Percentiles rank a stretch among this genome's conserved stretches.
Conservation (phyloP, 2,113 vertebrate species). For the Synchiropus splendidus region DNA sequence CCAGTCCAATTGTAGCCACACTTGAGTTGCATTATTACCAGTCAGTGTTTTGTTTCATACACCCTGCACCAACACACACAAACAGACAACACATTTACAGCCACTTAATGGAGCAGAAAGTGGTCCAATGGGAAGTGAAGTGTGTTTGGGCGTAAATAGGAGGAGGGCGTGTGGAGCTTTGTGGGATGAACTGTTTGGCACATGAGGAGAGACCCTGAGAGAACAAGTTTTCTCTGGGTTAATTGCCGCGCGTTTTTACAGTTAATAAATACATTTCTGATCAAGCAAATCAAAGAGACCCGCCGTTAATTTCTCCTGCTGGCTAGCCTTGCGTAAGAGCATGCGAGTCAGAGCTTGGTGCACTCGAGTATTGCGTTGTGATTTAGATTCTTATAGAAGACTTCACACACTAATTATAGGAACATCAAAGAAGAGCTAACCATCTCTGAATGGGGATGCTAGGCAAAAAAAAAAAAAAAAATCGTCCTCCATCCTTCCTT, state of each 20-base stretch:
- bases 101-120: slow-evolving; percentile 65
- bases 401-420: slow-evolving; percentile 70
- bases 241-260: slow-evolving; percentile 68
- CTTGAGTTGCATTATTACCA: too few species aligned
- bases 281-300: slow-evolving; percentile 69
- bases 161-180: slow-evolving; percentile 32
- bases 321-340: slow-evolving; percentile 41
- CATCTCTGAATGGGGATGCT: slow-evolving; percentile 58
- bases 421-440: slow-evolving; percentile 69
- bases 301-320: slow-evolving; percentile 60
- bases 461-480: too few species aligned
- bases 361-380: slow-evolving; percentile 63
- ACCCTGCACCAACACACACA: slow-evolving; percentile 1
- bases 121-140: slow-evolving; percentile 39
- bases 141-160: slow-evolving; percentile 21
- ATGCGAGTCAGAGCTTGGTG: slow-evolving; percentile 57
- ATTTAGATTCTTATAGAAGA: slow-evolving; percentile 68
- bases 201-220: slow-evolving; percentile 64
- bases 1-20: too few species aligned
- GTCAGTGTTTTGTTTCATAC: slow-evolving; percentile 3
- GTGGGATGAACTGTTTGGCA: slow-evolving; percentile 66
- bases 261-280: slow-evolving; percentile 75
- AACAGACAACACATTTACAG: slow-evolving; percentile 15
- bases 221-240: slow-evolving; percentile 70
- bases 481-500: slow-evolving; percentile 1